Evolutionary conservation across 2,113 vertebrate genomes (phyloP), one percentile per base, ranked within the genome.

Genomic region (Dicaeum eximium): DNA sequence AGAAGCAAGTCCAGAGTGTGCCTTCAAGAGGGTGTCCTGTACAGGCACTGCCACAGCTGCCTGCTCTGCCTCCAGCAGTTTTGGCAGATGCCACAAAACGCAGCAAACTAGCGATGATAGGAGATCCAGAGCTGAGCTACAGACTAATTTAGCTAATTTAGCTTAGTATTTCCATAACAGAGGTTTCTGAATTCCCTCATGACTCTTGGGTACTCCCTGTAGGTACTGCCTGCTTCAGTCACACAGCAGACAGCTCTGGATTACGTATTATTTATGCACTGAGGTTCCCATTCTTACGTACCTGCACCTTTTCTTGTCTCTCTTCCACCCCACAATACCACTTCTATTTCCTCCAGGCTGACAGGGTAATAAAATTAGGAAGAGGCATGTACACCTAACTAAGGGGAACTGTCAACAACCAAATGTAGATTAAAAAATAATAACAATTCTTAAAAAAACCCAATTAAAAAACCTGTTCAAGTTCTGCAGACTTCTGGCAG

Each of bases 401-500:
- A 85, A 96, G 42, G 69, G 45, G 51, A 62, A 70, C 31, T 75
- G 42, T 73, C 73, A 92, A 86, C 40, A 92, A 80, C 35, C 27
- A 86, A 92, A 54, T 1, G 9, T 44, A 93, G 47, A 44, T 92
- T 95, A 71, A 93, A 94, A 96, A 93, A 91, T 38, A 67, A 37
- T 30, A 80, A 40, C 22, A 66, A 84, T 81, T 73, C 31, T 92
- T 81, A 11, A 94, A 96, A 94, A 96, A 85, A 42, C 4, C 40
- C 42, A 60, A 92, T 74, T 93, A 24, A 78, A 96, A 97, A 95
- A 67, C 15, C 7, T 61, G 50, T 84, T 95, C 48, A 83, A 93
- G 54, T 90, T 87, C 80, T 95, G 89, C 93, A 92, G 90, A 91
- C 93, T 88, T 94, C 95, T 89, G 92, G 79, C 88, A 90, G 69